These are phyloP conservation scores for Ligdia adustata DNA, from an alignment of 2,888 invertebrate species.

Conservation along the genomic window DNA sequence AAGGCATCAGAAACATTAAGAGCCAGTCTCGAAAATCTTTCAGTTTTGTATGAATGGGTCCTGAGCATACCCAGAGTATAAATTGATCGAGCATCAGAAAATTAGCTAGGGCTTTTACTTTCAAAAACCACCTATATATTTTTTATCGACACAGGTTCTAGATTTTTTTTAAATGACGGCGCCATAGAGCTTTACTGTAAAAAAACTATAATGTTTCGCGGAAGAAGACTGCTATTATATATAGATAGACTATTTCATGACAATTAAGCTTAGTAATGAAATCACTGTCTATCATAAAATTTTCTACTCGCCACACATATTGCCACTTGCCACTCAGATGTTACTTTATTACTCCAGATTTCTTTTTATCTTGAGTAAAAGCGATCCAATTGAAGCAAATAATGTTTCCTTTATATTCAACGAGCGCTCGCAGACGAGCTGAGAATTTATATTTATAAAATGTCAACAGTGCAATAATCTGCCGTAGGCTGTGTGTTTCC, in stretches of 20 bases:
- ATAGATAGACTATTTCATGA: background rate
- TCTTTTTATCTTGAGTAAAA: slow-evolving; percentile 10
- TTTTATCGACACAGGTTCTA: too few species aligned
- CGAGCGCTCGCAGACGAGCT: slow-evolving; percentile 8
- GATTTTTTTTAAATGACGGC: too few species aligned
- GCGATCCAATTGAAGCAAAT: slow-evolving; percentile 3
- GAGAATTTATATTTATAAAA: slow-evolving; percentile 16
- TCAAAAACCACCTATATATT: too few species aligned
- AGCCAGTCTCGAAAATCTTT: too few species aligned
- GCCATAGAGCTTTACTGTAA: too few species aligned
- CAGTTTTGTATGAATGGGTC: too few species aligned
- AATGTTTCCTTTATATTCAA: slow-evolving; percentile 12
- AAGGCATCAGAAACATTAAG: too few species aligned
- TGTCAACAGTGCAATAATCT: slow-evolving; percentile 9
- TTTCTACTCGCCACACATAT: background rate
- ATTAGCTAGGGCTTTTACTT: too few species aligned
- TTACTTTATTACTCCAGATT: slow-evolving; percentile 16
- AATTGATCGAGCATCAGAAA: too few species aligned
- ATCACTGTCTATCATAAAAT: background rate
- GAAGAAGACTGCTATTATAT: too few species aligned
- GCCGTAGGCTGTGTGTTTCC: background rate
- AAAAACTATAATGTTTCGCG: too few species aligned
- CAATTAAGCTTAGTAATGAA: background rate
- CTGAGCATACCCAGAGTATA: too few species aligned
- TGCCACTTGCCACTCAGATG: slow-evolving; percentile 6